These are phyloP conservation scores for Nemapogon koenigi DNA, from an alignment of 2,888 invertebrate genomes.

Conservation along the genomic window DNA sequence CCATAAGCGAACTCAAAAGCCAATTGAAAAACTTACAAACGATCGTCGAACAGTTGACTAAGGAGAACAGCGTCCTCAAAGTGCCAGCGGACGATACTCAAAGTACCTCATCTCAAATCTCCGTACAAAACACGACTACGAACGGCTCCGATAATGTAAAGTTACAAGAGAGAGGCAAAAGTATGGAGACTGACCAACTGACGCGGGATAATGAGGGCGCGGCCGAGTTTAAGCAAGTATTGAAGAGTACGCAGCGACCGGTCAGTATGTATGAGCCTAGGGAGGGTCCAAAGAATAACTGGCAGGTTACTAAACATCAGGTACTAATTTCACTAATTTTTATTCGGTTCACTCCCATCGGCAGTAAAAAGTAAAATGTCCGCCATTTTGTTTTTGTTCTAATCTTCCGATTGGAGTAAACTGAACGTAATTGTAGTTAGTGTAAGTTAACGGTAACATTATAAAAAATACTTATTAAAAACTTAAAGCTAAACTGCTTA, in stretches of 20 bases:
- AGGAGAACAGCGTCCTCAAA: conserved; percentile 81
- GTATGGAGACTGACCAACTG: conserved; percentile 43
- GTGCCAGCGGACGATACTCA: conserved; percentile 57
- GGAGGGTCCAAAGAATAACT: conserved; percentile 69
- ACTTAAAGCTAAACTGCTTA: too few relatives aligned
- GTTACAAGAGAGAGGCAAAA: conserved; percentile 42
- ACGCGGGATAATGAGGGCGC: conserved; percentile 53
- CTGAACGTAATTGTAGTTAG: too few relatives aligned
- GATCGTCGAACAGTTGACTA: conserved; percentile 77
- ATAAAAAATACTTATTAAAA: too few relatives aligned
- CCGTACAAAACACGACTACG: conserved; percentile 27
- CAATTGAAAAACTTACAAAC: conserved; percentile 69
- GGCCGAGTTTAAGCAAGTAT: conserved; percentile 44
- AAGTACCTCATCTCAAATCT: conserved; percentile 43
- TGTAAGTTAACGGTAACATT: too few relatives aligned
- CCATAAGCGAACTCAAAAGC: conserved; percentile 69
- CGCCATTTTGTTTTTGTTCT: too few relatives aligned
- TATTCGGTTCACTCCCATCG: too few relatives aligned
- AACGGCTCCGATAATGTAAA: conserved; percentile 30
- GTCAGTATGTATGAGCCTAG: conserved; percentile 90
- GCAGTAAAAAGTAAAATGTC: too few relatives aligned
- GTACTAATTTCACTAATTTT: conserved; percentile 48
- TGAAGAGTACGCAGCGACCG: conserved; percentile 69
- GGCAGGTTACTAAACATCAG: conserved; percentile 67
- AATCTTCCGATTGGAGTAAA: too few relatives aligned